Evolutionary conservation across 1,140 invertebrate genomes (phyloP).

Genomic region (Campodea augens): DNA sequence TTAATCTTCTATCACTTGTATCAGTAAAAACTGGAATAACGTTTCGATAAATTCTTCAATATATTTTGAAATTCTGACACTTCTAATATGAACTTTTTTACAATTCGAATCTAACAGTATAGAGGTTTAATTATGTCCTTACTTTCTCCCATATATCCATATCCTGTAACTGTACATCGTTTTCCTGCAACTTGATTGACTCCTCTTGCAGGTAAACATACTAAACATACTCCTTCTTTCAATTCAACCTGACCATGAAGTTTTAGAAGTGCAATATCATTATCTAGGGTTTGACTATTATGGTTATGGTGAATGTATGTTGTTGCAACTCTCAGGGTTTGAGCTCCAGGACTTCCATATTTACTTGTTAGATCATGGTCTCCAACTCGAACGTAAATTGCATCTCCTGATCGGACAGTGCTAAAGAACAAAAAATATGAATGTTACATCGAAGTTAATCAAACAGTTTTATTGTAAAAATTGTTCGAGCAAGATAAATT

Average conservation of each 20-base stretch:
- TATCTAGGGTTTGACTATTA: constrained; percentile 86
- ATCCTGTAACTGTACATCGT: constrained; percentile 78
- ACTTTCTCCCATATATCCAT: constrained; percentile 88
- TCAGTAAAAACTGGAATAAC: neutral
- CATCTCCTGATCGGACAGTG: constrained; percentile 73
- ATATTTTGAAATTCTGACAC: neutral
- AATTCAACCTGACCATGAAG: constrained; percentile 76
- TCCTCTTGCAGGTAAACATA: constrained; percentile 70
- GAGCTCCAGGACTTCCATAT: constrained; percentile 67
- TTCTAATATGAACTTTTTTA: neutral
- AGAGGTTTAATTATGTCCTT: constrained; percentile 16
- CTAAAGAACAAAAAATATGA: constrained; percentile 29
- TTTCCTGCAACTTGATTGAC: constrained; percentile 69
- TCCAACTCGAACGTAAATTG: constrained; percentile 76
- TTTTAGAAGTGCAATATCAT: constrained; percentile 85
- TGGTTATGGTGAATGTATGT: constrained; percentile 94
- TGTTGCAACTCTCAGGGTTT: constrained; percentile 68
- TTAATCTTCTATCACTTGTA: no score
- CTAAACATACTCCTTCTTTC: constrained; percentile 59
- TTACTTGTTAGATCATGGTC: constrained; percentile 78
- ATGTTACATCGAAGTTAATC: neutral
- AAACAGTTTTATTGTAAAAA: neutral
- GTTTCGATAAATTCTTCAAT: constrained; percentile 1
- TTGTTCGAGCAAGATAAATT: neutral
- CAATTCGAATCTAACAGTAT: neutral